Conservation (phyloP, 2,113 vertebrate species). For the Phylloscopus trochiloides region DNA sequence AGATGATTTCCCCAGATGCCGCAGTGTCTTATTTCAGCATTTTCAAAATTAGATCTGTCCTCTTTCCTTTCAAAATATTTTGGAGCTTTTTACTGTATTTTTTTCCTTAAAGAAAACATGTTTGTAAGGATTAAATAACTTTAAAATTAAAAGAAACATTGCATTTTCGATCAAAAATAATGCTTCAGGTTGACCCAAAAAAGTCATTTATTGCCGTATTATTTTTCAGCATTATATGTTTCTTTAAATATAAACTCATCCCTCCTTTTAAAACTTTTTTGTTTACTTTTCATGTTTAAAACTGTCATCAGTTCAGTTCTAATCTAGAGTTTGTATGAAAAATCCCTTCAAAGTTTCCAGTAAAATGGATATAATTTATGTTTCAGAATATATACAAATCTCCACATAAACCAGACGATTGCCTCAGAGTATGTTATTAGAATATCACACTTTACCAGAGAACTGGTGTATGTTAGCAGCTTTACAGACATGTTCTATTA, state of each 20-base stretch:
- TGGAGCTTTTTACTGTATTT: neutral
- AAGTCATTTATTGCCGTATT: neutral
- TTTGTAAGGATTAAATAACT: neutral
- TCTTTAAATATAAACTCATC: neutral
- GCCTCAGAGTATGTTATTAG: neutral
- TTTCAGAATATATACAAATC: neutral
- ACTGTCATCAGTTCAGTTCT: neutral
- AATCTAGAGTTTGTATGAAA: neutral
- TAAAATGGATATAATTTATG: neutral
- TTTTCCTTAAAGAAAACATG: neutral
- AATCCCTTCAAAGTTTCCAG: neutral
- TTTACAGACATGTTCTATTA: neutral
- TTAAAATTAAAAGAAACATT: neutral
- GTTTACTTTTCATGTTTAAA: neutral
- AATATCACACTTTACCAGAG: neutral
- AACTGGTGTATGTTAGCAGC: neutral
- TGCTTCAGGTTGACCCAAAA: neutral
- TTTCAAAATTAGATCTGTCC: constrained; percentile 27
- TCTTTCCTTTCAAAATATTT: neutral
- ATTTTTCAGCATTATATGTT: neutral
- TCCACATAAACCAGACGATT: neutral
- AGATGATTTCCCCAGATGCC: constrained; percentile 50
- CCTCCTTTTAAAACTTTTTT: neutral
- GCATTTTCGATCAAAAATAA: neutral
- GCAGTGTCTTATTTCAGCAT: constrained; percentile 18